These are phyloP conservation scores for Rutilus rutilus DNA, from an alignment of 2,113 vertebrate genomes.

Conservation along the genomic window DNA sequence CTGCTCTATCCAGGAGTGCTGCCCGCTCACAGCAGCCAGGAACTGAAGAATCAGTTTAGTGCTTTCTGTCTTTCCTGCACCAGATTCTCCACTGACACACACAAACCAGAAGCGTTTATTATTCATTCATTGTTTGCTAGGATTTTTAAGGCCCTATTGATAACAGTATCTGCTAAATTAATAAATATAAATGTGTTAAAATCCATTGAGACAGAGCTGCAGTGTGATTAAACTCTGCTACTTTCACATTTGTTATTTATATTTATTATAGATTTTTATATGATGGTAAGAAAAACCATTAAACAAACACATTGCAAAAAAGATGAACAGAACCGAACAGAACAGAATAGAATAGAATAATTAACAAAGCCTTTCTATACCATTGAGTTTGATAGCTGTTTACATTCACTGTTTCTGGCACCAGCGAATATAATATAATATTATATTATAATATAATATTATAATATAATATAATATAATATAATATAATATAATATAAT, in stretches of 20 bases:
- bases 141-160: neutral
- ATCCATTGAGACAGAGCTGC: neutral
- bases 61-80: constrained; percentile 95
- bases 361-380: neutral
- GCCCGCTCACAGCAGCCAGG: constrained; percentile 87
- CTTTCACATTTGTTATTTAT: too few species aligned
- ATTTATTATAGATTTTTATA: too few species aligned
- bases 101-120: neutral
- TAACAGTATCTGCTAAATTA: neutral
- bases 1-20: constrained; percentile 88
- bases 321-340: too few species aligned
- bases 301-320: neutral
- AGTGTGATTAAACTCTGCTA: neutral
- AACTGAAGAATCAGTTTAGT: constrained; percentile 94
- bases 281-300: neutral
- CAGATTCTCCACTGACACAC: constrained; percentile 87
- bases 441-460: too few species aligned
- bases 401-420: neutral
- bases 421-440: too few species aligned
- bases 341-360: neutral
- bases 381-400: neutral
- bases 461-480: too few species aligned
- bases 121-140: neutral
- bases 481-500: too few species aligned
- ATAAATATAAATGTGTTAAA: neutral